A percentile compares a stretch with the other conserved stretches of the same genome.
These are phyloP conservation scores for Parnassius smintheus DNA, from an alignment of 2,888 invertebrate species.

Conservation along the genomic window DNA sequence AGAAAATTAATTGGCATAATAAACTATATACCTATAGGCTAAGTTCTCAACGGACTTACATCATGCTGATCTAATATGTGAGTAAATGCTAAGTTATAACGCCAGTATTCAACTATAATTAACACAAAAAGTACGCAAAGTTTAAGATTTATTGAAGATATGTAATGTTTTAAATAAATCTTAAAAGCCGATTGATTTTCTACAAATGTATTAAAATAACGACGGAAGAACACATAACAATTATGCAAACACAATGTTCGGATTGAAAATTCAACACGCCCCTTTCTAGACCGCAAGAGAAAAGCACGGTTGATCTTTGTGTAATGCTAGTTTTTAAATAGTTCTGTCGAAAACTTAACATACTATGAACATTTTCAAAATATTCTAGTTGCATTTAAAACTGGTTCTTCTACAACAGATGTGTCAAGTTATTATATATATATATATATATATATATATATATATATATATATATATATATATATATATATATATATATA, in stretches of 20 bases:
- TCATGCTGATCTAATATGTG: too few species aligned
- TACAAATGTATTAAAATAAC: not conserved
- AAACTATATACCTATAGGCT: not conserved
- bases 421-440: not conserved
- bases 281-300: constrained; percentile 31
- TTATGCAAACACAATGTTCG: constrained; percentile 2
- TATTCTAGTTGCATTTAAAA: not conserved
- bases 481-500: too few species aligned
- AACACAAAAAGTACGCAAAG: too few species aligned
- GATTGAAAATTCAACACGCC: constrained; percentile 27
- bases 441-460: too few species aligned
- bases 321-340: not conserved
- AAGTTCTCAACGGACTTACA: too few species aligned
- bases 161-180: too few species aligned
- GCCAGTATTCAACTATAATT: too few species aligned
- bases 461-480: too few species aligned
- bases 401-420: not conserved
- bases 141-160: too few species aligned
- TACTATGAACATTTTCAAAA: not conserved
- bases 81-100: too few species aligned
- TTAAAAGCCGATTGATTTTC: constrained; percentile 22
- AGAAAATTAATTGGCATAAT: constrained; percentile 19
- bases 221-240: not conserved
- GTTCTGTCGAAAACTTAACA: not conserved
- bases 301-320: constrained; percentile 32